These are phyloP conservation scores for Melipona bicolor DNA, from an alignment of 2,888 invertebrate species.

Conservation along the genomic window DNA sequence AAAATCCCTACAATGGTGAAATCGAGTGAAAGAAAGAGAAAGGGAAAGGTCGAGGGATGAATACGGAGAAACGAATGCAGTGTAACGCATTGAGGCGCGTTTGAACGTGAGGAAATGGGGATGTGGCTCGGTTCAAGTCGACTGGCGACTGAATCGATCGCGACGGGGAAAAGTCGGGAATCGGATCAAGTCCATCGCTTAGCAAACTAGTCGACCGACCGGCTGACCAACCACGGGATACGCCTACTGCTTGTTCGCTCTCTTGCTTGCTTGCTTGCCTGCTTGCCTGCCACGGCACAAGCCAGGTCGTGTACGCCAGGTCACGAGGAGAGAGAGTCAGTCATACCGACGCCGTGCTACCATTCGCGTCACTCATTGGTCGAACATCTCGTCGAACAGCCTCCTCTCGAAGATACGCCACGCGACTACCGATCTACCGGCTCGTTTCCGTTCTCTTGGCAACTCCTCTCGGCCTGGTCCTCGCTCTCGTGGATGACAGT, in stretches of 20 bases:
- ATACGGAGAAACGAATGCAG: no score
- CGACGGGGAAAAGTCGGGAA: constrained; percentile 65
- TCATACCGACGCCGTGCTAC: constrained; percentile 79
- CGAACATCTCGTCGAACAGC: constrained; percentile 34
- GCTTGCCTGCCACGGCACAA: constrained; percentile 59
- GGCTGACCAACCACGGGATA: constrained; percentile 67
- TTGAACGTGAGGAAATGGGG: no score
- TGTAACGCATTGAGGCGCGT: no score
- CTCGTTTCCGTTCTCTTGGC: neutral
- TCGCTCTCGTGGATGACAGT: constrained; percentile 29
- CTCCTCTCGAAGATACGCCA: constrained; percentile 24
- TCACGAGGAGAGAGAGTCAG: constrained; percentile 76
- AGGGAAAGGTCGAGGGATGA: no score
- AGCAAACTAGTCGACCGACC: constrained; percentile 55
- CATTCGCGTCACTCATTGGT: constrained; percentile 75
- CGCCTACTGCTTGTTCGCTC: constrained; percentile 49
- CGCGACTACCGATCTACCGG: neutral
- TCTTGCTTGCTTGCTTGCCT: no score
- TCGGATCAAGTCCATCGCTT: constrained; percentile 59
- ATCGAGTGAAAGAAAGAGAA: no score
- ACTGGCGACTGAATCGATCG: constrained; percentile 36
- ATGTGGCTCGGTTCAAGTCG: no score
- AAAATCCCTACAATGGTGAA: no score
- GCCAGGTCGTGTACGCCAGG: constrained; percentile 69
- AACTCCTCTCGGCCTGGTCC: neutral